Base-by-base conservation (phyloP, 37 sponge, comb jelly and placozoan genomes). In the Oopsacas minuta region DNA sequence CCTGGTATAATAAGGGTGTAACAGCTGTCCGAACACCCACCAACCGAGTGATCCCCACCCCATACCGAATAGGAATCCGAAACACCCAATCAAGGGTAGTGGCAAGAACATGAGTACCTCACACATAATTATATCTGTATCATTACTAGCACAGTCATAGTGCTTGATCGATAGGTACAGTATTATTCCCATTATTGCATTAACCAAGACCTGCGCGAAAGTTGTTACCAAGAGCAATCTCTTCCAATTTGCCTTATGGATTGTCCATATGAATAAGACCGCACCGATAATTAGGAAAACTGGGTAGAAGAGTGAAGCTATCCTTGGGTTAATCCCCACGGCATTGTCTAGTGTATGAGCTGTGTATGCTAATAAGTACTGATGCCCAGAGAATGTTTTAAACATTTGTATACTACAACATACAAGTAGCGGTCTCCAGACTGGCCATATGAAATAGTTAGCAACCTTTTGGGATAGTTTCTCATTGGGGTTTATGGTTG, bases 311-410 rank as follows among this genome's bases (percentile, higher is more conserved):
- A 61, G 22, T 61, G 75, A 3, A 10, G 30, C 75, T 3, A 61
- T 61, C 75, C 75, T 61, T 3, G 75, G 22, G 28, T 61, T n/a
- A 61, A 61, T 61, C 5, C 30, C 28, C 3, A 61, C 75, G 5
- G 28, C 75, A n/a, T 61, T 61, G 7, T 61, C 75, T 3, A 61
- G 28, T 61, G 75, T 61, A n/a, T 61, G 75, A 61, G 75, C 75
- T 61, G 75, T 32, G 75, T 61, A 61, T 7, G 20, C 75, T 20
- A 61, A 12, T 12, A 61, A 34, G 20, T 25, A n/a, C 22, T 25
- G 20, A 12, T 61, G 30, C 75, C 75, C 75, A 5, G 75, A 61
- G 22, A 3, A 61, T 3, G 75, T 20, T 12, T 61, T 61, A 34
- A 61, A 61, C 3, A 12, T 3, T 34, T 61, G 75, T 7, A 61